Evolutionary conservation across 2,888 invertebrate genomes (phyloP), one percentile per base, ranked within the genome.

Genomic region (Meta bourneti): DNA sequence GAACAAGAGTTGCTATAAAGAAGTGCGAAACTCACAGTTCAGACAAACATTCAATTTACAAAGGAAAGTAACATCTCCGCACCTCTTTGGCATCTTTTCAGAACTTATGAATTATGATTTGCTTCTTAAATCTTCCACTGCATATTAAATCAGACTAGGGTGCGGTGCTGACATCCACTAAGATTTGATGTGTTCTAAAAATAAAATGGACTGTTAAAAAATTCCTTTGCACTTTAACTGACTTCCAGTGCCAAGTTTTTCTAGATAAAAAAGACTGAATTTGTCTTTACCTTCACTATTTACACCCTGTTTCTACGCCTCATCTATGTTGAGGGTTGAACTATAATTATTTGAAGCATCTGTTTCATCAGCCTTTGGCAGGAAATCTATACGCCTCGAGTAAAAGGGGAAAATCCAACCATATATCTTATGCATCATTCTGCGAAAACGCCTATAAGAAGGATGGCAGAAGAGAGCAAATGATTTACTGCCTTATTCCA

Each of bases 61-160:
- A 71, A 82, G 52, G 72, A 51, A 82, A 71, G n/a, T 20, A n/a
- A 49, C 19, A n/a, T 51, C 51, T 7, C n/a, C 72, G 20, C 82
- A 82, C 72, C 82, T 82, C 72, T 70, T 51, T 82, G 82, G 82
- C 82, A 82, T 82, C 49, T 71, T 82, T 72, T 82, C 82, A 82
- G 82, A 49, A 82, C 72, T 72, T 72, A 49, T 82, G 82, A 82
- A 70, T 71, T 71, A 82, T 82, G 82, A 82, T 51, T 71, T 71
- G 82, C 72, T 70, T 82, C 71, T 71, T 51, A 19, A 71, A 51
- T 71, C 82, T 71, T 82, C 82, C 72, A 77, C 77, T 82, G 71
- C 82, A 82, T 82, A 82, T 72, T 82, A 82, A 82, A 82, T 71
- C 71, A 82, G 70, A 51, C 71, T 71, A 72, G 71, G 82, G 82